phyloP scores from a whole-genome alignment of 2,113 vertebrate genomes.

The Toxotes jaculatrix region DNA sequence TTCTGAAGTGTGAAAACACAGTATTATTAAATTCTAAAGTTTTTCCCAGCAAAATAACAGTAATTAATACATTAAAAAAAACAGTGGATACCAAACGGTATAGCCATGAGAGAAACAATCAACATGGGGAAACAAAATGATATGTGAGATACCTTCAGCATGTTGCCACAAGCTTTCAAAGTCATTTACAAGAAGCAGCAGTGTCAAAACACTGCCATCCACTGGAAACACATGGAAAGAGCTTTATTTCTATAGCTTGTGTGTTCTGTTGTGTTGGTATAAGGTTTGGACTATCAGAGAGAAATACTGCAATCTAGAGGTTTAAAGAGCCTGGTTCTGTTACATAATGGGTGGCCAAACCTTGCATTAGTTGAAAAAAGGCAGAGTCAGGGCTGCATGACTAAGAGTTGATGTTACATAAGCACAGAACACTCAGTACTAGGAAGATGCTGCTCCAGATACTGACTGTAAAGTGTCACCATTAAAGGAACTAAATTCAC shows the following conservation, averaged over 20 bases:
- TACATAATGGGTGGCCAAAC: constrained; percentile 68
- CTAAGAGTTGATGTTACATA: constrained; percentile 77
- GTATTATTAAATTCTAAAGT: background rate
- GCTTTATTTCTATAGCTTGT: background rate
- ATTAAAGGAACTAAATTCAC: background rate
- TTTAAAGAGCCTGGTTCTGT: constrained; percentile 53
- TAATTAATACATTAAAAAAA: background rate
- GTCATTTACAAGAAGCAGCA: background rate
- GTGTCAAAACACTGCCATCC: constrained; percentile 71
- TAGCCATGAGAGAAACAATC: background rate
- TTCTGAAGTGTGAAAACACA: background rate
- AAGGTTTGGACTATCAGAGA: constrained; percentile 18
- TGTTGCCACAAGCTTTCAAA: background rate
- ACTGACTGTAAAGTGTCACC: constrained; percentile 18
- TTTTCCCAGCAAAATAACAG: background rate
- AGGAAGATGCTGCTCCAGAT: constrained; percentile 19
- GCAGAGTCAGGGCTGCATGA: constrained; percentile 61
- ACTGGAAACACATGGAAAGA: constrained; percentile 46
- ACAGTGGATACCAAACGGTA: background rate
- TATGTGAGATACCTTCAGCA: background rate
- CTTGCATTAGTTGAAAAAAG: constrained; percentile 46
- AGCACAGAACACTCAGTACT: constrained; percentile 41
- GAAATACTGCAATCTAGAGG: constrained; percentile 62
- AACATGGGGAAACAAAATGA: background rate
- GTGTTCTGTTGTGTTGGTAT: background rate